Conservation (phyloP, 2,888 invertebrate species). For the Chorisops tibialis region DNA sequence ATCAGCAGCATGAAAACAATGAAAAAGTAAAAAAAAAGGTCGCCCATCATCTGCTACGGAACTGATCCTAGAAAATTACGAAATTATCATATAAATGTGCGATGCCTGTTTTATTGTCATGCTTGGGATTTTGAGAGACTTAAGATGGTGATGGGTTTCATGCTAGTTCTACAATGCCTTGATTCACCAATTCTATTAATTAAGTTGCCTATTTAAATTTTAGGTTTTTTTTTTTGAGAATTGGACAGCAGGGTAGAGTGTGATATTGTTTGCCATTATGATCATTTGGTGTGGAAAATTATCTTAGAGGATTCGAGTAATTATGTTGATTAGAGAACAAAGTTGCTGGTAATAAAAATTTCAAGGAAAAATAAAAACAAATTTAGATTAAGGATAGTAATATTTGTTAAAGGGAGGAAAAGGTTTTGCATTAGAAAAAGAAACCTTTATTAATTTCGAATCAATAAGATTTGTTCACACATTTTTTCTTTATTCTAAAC, state of each 20-base stretch:
- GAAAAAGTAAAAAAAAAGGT: too few relatives aligned
- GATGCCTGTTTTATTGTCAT: constrained; percentile 16
- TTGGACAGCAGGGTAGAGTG: not conserved
- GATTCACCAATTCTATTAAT: constrained; percentile 23
- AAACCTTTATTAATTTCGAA: too few relatives aligned
- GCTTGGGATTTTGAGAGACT: constrained; percentile 5
- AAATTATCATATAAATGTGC: constrained; percentile 33
- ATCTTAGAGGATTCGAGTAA: constrained; percentile 13
- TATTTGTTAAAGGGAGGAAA: too few relatives aligned
- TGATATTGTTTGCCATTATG: not conserved
- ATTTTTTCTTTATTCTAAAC: too few relatives aligned
- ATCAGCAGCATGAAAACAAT: too few relatives aligned
- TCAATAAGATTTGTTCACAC: too few relatives aligned
- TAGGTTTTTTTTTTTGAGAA: constrained; percentile 19
- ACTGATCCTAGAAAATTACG: constrained; percentile 6
- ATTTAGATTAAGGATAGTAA: too few relatives aligned
- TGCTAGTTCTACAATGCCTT: not conserved
- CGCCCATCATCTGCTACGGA: not conserved
- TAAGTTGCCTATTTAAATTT: constrained; percentile 30
- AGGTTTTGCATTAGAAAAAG: too few relatives aligned
- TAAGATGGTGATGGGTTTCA: constrained; percentile 14
- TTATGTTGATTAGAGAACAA: constrained; percentile 19
- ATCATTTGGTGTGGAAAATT: constrained; percentile 14
- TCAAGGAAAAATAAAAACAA: too few relatives aligned
- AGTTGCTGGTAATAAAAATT: too few relatives aligned